Evolutionary conservation across 2,113 vertebrate genomes (phyloP).

Genomic region (Probosciger aterrimus): DNA sequence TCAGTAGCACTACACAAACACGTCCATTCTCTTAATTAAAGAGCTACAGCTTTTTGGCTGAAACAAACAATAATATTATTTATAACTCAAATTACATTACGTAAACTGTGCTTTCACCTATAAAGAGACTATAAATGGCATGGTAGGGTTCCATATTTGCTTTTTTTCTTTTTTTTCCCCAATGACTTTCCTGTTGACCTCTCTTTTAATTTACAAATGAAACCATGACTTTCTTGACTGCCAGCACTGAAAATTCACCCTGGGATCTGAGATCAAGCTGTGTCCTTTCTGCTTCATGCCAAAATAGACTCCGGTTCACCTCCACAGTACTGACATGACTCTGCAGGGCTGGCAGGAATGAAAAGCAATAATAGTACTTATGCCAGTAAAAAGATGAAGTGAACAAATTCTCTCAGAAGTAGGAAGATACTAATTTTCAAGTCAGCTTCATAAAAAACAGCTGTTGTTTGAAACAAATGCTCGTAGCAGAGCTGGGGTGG

Average conservation of each 20-base stretch:
- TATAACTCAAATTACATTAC: conserved; percentile 35
- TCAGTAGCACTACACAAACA: neutral
- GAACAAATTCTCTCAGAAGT: neutral
- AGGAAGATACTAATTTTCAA: conserved; percentile 47
- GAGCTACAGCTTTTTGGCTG: conserved; percentile 27
- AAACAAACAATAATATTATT: conserved; percentile 42
- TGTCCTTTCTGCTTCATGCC: conserved; percentile 45
- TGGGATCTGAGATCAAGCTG: conserved; percentile 43
- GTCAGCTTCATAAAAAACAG: conserved; percentile 16
- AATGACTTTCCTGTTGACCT: conserved; percentile 23
- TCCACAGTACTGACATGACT: neutral
- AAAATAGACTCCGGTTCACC: conserved; percentile 47
- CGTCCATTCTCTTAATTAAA: conserved; percentile 1
- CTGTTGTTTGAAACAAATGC: neutral
- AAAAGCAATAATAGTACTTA: conserved; percentile 27
- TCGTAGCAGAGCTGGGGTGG: neutral
- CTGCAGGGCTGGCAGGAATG: conserved; percentile 21
- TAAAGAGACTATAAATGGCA: conserved; percentile 21
- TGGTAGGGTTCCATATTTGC: conserved; percentile 9
- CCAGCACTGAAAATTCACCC: conserved; percentile 33
- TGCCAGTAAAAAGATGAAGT: conserved; percentile 45
- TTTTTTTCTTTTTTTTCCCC: neutral
- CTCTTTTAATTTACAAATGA: conserved; percentile 53
- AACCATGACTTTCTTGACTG: conserved; percentile 5
- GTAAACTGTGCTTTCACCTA: conserved; percentile 3